Conservation (phyloP, 2,797 vertebrate species). For the Sternotherus odoratus region DNA sequence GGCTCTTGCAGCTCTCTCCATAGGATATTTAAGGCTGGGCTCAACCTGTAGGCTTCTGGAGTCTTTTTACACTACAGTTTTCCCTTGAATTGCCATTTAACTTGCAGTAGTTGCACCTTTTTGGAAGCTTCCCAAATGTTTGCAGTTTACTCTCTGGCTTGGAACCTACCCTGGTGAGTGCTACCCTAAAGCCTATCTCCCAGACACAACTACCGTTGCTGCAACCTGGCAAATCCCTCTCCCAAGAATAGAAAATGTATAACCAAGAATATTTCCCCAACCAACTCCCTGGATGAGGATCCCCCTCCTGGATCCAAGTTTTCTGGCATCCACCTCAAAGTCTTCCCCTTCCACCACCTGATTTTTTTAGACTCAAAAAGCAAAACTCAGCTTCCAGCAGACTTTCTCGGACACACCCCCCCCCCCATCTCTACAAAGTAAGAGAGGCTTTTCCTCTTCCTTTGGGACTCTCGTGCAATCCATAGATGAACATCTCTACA, state of each 20-base stretch:
- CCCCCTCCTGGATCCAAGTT: accelerated
- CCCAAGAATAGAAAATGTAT: neutral
- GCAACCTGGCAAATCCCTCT: neutral
- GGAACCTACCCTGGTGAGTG: neutral
- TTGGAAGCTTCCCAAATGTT: neutral
- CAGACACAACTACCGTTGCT: neutral
- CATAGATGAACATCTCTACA: neutral
- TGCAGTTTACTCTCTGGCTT: neutral
- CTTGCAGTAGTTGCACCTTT: neutral
- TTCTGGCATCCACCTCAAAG: neutral
- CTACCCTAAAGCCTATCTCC: neutral
- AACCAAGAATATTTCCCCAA: neutral
- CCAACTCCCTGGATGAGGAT: neutral
- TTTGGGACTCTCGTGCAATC: neutral
- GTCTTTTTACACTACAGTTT: neutral
- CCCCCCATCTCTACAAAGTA: neutral
- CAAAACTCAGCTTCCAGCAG: neutral
- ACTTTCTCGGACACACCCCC: neutral
- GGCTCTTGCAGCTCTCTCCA: neutral
- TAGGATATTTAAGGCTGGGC: neutral
- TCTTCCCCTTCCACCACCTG: neutral
- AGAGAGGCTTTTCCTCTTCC: neutral
- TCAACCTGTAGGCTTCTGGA: neutral
- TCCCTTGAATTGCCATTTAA: neutral
- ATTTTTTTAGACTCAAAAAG: neutral